phyloP scores from a whole-genome alignment of 2,888 invertebrate genomes.

The Pycnomerus fuliginosus region DNA sequence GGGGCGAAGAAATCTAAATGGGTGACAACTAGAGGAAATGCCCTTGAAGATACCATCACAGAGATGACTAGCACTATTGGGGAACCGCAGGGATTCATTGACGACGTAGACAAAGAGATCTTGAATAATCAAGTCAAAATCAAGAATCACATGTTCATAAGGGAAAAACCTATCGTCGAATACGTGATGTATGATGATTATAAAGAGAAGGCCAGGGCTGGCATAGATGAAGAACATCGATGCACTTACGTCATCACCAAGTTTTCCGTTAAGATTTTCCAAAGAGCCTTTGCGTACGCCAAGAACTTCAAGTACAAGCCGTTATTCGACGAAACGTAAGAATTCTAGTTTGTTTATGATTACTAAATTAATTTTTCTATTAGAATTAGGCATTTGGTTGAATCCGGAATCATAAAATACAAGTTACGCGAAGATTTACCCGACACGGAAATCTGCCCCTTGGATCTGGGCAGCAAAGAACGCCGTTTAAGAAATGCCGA shows the following conservation, averaged over 20 bases:
- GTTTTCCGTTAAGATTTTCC: constrained; percentile 63
- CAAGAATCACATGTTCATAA: constrained; percentile 61
- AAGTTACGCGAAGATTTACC: constrained; percentile 66
- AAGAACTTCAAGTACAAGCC: constrained; percentile 59
- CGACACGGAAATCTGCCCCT: constrained; percentile 75
- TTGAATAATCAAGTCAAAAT: constrained; percentile 53
- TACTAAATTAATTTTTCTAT: constrained; percentile 29
- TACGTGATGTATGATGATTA: constrained; percentile 72
- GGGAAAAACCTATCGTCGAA: constrained; percentile 70
- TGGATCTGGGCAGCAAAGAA: constrained; percentile 78
- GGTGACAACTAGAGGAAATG: constrained; percentile 66
- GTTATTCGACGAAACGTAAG: constrained; percentile 72
- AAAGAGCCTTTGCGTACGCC: constrained; percentile 73
- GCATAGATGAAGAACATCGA: constrained; percentile 58
- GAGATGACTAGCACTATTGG: constrained; percentile 6
- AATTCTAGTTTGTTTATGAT: constrained; percentile 15
- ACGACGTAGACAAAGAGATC: constrained; percentile 47
- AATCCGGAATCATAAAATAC: constrained; percentile 74
- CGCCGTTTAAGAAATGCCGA: constrained; percentile 74
- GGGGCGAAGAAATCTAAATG: constrained; percentile 62
- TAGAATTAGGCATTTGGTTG: constrained; percentile 68
- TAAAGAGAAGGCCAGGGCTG: constrained; percentile 58
- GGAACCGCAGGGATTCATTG: background rate
- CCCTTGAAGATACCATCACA: constrained; percentile 57
- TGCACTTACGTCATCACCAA: constrained; percentile 79